Evolutionary conservation across 1,140 invertebrate genomes (phyloP), one percentile per base, ranked within the genome.

Genomic region (Bombus difficillimus): DNA sequence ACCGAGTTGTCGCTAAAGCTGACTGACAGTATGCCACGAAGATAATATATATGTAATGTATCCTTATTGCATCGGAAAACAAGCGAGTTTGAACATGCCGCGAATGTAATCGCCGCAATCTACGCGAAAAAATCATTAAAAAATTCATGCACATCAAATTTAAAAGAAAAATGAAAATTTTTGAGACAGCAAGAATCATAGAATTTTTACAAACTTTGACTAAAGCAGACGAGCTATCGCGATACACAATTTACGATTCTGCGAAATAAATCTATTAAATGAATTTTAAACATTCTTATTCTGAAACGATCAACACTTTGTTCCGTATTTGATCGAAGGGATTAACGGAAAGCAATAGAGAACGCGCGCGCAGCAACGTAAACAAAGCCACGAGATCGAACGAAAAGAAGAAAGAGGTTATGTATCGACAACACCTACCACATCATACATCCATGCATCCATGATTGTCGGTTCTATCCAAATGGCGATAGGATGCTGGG

Each of bases 391-490:
- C 90, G 90, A 90, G 86, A 90, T 90, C 79, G 81, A 80, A 83
- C 69, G n/a, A 25, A 25, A 28, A 73, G 43, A 73, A 66, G 64
- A 82, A 64, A 83, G 59, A 83, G 43, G 53, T 86, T 88, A 76
- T 37, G 78, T 90, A 62, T 80, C 39, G 64, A 66, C 39, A 37
- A n/a, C 82, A 92, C 93, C 76, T 93, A 94, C 93, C 93, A 94
- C 93, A 79, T 94, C 93, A 90, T 94, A 94, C 92, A 95, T 95
- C 94, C 94, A 95, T 78, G 94, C 88, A 79, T 95, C 94, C 94
- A 95, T 95, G 89, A 91, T 86, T 41, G 68, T 74, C 62, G 34
- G 68, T 69, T 73, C 41, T 72, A 69, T 47, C 81, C 22, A 72
- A 64, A 74, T 39, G 37, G 59, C 72, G 72, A 53, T 39, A 68